These are phyloP conservation scores for Etheostoma spectabile DNA, from an alignment of 2,113 vertebrate species.

Conservation along the genomic window DNA sequence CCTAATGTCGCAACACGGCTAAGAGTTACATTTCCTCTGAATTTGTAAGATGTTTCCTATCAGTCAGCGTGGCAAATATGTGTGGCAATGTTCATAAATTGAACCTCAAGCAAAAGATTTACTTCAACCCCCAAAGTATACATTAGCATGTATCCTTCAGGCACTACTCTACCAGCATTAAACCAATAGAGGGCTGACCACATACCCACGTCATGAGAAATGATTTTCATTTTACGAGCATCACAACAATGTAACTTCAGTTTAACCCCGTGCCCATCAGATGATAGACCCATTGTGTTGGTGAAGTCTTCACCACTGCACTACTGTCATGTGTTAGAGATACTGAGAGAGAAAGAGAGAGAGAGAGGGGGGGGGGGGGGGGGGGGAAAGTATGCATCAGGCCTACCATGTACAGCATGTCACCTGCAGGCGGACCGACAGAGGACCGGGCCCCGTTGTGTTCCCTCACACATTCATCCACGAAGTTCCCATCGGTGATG, in stretches of 20 bases:
- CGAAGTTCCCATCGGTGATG: conserved; percentile 64
- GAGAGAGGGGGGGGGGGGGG: too few relatives aligned
- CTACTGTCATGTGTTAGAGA: background rate
- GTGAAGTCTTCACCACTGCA: background rate
- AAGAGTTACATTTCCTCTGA: too few relatives aligned
- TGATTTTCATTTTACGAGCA: background rate
- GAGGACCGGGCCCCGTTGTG: conserved; percentile 66
- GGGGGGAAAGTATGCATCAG: accelerated
- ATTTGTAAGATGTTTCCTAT: too few relatives aligned
- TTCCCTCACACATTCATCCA: conserved; percentile 50
- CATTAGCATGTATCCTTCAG: background rate
- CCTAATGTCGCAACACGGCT: too few relatives aligned
- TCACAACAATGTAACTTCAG: background rate
- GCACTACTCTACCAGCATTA: background rate
- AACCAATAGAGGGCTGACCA: background rate
- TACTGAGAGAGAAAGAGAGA: too few relatives aligned
- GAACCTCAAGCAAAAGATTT: too few relatives aligned
- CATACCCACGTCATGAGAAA: background rate
- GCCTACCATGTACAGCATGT: conserved; percentile 81
- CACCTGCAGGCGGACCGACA: conserved; percentile 50
- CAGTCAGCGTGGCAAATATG: too few relatives aligned
- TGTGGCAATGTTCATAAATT: too few relatives aligned
- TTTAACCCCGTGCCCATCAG: background rate
- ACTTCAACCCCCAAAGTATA: background rate
- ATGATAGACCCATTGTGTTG: background rate